Conservation (phyloP, 2,888 invertebrate genomes). For the Chrysotoxum bicinctum region DNA sequence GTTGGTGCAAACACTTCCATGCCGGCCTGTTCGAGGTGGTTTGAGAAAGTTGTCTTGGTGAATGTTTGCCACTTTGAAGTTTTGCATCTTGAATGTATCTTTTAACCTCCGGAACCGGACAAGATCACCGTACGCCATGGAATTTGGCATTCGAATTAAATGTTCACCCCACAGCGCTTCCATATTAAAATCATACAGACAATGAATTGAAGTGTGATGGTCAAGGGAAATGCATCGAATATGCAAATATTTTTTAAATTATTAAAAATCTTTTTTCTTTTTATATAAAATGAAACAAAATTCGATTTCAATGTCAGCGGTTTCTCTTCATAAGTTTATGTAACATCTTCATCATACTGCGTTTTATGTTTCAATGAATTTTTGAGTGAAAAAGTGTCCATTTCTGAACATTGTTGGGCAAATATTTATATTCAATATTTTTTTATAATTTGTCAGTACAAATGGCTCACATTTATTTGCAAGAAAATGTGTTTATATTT, state of each 20-base stretch:
- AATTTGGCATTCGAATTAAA: constrained; percentile 51
- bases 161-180: neutral
- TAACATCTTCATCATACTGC: neutral
- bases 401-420: neutral
- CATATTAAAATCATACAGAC: neutral
- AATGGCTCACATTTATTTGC: too few species aligned
- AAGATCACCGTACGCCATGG: constrained; percentile 48
- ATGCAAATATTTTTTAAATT: constrained; percentile 29
- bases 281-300: neutral
- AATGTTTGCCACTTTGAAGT: constrained; percentile 48
- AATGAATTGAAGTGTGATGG: neutral
- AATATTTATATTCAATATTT: neutral
- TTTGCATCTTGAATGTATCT: constrained; percentile 46
- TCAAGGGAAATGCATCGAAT: constrained; percentile 7
- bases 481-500: too few species aligned
- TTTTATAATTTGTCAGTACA: too few species aligned
- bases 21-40: constrained; percentile 7
- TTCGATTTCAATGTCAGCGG: constrained; percentile 45
- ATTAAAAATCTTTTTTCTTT: neutral
- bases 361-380: neutral
- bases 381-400: neutral
- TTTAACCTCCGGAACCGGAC: constrained; percentile 41
- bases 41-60: constrained; percentile 63
- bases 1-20: constrained; percentile 10
- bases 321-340: neutral